These are phyloP conservation scores for Unio pictorum DNA, from an alignment of 2,888 invertebrate species.

Conservation along the genomic window DNA sequence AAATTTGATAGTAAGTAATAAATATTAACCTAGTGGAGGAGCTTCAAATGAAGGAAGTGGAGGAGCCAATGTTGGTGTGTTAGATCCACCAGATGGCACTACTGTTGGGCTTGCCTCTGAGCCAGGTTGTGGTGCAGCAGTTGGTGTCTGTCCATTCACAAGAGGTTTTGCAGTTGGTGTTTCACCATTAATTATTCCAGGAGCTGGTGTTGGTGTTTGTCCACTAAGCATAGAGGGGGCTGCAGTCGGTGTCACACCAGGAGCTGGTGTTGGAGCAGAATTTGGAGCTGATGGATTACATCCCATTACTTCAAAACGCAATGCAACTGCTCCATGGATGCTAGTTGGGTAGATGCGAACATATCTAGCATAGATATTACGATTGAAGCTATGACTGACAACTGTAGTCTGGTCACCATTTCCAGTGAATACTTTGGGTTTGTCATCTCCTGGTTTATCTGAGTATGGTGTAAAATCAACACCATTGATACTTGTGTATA, in stretches of 20 bases:
- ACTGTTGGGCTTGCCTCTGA: conserved; percentile 6
- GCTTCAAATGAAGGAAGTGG: conserved; percentile 17
- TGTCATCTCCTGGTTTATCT: conserved; percentile 22
- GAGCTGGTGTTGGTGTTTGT: conserved; percentile 20
- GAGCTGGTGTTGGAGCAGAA: conserved; percentile 3
- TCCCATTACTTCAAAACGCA: conserved; percentile 58
- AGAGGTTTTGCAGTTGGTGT: conserved; percentile 28
- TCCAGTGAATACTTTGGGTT: conserved; percentile 45
- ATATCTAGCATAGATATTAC: conserved; percentile 48
- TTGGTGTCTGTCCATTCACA: conserved; percentile 13
- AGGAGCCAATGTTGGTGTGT: conserved; percentile 17
- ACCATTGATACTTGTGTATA: conserved; percentile 52
- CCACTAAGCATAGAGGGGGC: conserved; percentile 9
- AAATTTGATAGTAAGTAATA: background rate
- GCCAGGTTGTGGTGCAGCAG: conserved; percentile 14
- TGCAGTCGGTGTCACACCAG: background rate
- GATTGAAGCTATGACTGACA: conserved; percentile 45
- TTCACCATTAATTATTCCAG: conserved; percentile 6
- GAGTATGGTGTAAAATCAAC: conserved; percentile 44
- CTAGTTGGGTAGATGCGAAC: conserved; percentile 48
- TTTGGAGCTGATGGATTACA: conserved; percentile 49
- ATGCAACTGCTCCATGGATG: conserved; percentile 39
- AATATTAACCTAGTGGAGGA: conserved; percentile 26
- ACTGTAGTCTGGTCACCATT: conserved; percentile 39
- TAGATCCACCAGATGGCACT: conserved; percentile 18